Evolutionary conservation across 2,888 invertebrate genomes (phyloP).

Genomic region (Panopea generosa): DNA sequence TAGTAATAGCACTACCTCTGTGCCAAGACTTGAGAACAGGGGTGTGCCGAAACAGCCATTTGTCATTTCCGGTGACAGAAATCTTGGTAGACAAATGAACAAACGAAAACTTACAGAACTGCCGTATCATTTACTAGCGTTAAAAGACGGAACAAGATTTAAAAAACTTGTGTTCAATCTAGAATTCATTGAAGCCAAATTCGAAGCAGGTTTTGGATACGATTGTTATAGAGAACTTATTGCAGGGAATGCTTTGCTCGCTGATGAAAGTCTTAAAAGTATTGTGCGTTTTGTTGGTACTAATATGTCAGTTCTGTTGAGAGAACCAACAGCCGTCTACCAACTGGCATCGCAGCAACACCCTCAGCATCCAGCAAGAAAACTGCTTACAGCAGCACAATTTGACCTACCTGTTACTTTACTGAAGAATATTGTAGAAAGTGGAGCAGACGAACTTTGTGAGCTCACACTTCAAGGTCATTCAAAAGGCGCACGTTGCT

Average conservation of each 20-base stretch:
- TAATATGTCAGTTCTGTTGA: slow-evolving; percentile 23
- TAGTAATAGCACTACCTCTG: too few relatives aligned
- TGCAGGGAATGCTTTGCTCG: slow-evolving; percentile 23
- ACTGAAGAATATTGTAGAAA: slow-evolving; percentile 11
- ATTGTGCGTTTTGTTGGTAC: slow-evolving; percentile 39
- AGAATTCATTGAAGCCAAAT: slow-evolving; percentile 31
- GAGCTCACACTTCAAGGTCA: slow-evolving; percentile 48
- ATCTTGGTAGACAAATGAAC: slow-evolving; percentile 61
- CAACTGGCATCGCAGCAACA: slow-evolving; percentile 37
- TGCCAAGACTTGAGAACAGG: slow-evolving; percentile 66
- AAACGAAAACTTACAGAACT: slow-evolving; percentile 77
- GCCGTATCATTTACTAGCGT: slow-evolving; percentile 75
- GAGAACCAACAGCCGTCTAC: slow-evolving; percentile 33
- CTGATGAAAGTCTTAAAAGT: slow-evolving; percentile 1
- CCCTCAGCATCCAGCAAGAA: background rate
- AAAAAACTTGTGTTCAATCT: slow-evolving; percentile 11
- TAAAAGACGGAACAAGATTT: slow-evolving; percentile 87
- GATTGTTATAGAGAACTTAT: slow-evolving; percentile 34
- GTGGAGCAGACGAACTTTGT: slow-evolving; percentile 21
- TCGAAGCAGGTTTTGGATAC: slow-evolving; percentile 36
- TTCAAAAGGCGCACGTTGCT: slow-evolving; percentile 20
- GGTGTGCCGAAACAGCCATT: slow-evolving; percentile 75
- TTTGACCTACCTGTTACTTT: slow-evolving; percentile 17
- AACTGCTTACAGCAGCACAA: slow-evolving; percentile 2
- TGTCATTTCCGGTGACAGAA: slow-evolving; percentile 46